phyloP scores from a whole-genome alignment of 1,140 invertebrate species.

The Mylabris phalerata region DNA sequence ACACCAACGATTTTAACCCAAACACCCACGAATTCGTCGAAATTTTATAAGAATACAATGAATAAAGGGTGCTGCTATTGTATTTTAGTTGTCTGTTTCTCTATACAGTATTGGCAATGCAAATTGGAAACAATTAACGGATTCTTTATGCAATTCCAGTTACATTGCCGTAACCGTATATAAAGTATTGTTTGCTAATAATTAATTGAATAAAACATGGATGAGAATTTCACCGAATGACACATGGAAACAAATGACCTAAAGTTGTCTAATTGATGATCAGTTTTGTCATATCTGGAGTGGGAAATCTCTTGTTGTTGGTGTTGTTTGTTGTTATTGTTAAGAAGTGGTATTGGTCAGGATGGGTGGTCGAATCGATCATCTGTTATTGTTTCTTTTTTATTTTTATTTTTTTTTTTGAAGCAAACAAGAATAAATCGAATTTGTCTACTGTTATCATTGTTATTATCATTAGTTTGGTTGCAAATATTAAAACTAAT shows the following conservation, averaged over 20 bases:
- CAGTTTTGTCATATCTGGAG: constrained; percentile 32
- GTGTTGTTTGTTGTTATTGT: constrained; percentile 19
- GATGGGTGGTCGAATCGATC: constrained; percentile 19
- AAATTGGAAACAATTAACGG: no score
- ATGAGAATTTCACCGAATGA: constrained; percentile 10
- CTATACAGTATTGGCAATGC: constrained; percentile 24
- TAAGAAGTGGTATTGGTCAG: constrained; percentile 18
- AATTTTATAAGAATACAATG: background rate
- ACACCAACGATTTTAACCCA: no score
- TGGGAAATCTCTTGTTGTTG: constrained; percentile 28
- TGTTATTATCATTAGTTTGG: background rate
- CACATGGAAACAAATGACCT: constrained; percentile 29
- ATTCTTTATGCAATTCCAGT: no score
- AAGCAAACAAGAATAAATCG: background rate
- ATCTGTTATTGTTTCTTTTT: no score
- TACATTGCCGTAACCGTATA: no score
- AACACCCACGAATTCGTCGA: no score
- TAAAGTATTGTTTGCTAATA: no score
- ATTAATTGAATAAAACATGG: no score
- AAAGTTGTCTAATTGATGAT: constrained; percentile 33
- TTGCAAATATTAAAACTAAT: constrained; percentile 7
- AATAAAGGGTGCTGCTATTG: constrained; percentile 1
- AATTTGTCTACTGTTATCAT: background rate
- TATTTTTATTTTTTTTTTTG: constrained; percentile 1
- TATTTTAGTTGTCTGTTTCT: constrained; percentile 11